phyloP scores from a whole-genome alignment of 2,113 vertebrate species.

The Crypturellus undulatus region DNA sequence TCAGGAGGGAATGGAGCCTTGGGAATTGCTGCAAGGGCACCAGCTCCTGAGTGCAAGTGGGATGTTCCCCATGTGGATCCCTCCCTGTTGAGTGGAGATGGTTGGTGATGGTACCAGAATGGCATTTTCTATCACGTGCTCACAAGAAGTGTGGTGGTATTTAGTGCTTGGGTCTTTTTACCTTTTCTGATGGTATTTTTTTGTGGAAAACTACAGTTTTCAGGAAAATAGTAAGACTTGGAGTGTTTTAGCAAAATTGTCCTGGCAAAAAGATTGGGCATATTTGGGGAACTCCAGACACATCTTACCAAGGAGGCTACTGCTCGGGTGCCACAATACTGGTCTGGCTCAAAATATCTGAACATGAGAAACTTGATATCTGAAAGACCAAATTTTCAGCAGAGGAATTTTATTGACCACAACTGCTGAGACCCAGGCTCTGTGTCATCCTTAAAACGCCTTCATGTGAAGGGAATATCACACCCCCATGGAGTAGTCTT shows the following conservation, averaged over 20 bases:
- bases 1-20: not conserved
- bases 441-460: not conserved
- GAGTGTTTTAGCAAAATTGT: not conserved
- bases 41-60: not conserved
- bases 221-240: not conserved
- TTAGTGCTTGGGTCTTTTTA: too few species aligned
- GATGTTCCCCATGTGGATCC: not conserved
- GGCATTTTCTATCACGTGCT: too few species aligned
- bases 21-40: not conserved
- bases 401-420: not conserved
- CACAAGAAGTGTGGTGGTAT: too few species aligned
- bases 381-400: too few species aligned
- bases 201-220: not conserved
- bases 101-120: not conserved
- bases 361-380: not conserved
- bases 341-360: not conserved
- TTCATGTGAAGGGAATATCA: not conserved
- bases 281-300: not conserved
- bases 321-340: not conserved
- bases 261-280: not conserved
- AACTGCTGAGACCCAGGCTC: not conserved
- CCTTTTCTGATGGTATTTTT: too few species aligned
- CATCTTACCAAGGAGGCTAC: not conserved
- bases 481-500: not conserved
- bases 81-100: not conserved